A percentile compares a stretch with the other conserved stretches of the same genome.
Conservation (phyloP, 2,113 vertebrate species). For the Clinocottus analis region DNA sequence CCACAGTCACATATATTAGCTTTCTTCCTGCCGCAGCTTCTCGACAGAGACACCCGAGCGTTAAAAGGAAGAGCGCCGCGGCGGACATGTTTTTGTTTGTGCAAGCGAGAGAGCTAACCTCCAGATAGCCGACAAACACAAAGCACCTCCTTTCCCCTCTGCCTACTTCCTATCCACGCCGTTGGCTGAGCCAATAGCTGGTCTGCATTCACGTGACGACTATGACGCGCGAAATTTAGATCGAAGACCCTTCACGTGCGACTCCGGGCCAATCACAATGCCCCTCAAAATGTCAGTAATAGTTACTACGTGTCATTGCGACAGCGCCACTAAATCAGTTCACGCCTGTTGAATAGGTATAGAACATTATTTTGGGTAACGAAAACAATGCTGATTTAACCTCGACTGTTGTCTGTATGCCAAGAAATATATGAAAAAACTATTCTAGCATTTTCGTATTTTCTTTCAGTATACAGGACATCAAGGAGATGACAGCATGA, state of each 20-base stretch:
- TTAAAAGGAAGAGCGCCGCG: conserved; percentile 16
- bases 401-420: no score
- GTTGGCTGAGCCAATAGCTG: not conserved
- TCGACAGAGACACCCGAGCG: conserved; percentile 12
- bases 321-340: no score
- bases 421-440: no score
- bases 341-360: not conserved
- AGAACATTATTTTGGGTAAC: not conserved
- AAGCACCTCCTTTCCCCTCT: not conserved
- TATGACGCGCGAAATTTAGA: not conserved
- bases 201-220: not conserved
- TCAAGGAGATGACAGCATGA: no score
- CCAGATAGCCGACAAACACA: not conserved
- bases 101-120: not conserved
- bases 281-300: no score
- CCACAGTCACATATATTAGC: conserved; percentile 70
- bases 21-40: conserved; percentile 32
- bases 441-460: no score
- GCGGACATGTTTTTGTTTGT: conserved; percentile 36
- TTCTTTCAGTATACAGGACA: no score
- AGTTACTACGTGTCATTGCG: no score
- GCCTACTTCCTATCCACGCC: not conserved
- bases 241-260: not conserved
- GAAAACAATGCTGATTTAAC: no score
- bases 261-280: no score